A percentile compares a stretch with the other conserved stretches of the same genome.
These are phyloP conservation scores for Crambe crambe DNA, from an alignment of 37 sponge, comb jelly and placozoan species.

Conservation along the genomic window DNA sequence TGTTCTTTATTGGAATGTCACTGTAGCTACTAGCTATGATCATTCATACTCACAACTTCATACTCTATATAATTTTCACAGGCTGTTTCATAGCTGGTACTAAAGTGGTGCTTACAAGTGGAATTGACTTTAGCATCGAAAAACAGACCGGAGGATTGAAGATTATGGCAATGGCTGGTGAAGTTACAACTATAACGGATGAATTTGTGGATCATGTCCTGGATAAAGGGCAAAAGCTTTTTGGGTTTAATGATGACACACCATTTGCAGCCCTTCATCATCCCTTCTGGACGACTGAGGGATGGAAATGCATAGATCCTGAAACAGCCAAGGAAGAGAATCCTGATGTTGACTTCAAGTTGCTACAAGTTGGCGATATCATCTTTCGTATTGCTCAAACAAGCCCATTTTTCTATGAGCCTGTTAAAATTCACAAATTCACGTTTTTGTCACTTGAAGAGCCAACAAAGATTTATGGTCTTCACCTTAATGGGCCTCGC, in stretches of 20 bases:
- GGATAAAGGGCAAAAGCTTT: not conserved
- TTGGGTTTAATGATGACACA: constrained; percentile 25
- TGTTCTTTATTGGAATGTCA: too few relatives aligned
- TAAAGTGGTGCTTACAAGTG: too few relatives aligned
- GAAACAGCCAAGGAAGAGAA: constrained; percentile 22
- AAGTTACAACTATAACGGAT: constrained; percentile 4
- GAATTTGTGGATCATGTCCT: constrained; percentile 10
- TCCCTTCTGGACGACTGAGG: constrained; percentile 13
- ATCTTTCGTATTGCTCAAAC: constrained; percentile 21
- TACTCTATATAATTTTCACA: too few relatives aligned
- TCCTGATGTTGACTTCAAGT: constrained; percentile 9
- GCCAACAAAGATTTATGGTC: constrained; percentile 19
- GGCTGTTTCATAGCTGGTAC: too few relatives aligned
- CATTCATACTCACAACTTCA: too few relatives aligned
- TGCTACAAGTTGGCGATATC: constrained; percentile 21
- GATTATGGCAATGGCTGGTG: too few relatives aligned
- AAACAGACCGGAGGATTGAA: too few relatives aligned
- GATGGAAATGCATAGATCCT: constrained; percentile 23
- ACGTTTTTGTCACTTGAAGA: not conserved
- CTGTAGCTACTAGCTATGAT: too few relatives aligned
- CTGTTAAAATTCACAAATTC: constrained; percentile 16
- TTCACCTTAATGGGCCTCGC: constrained; percentile 17
- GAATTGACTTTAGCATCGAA: too few relatives aligned
- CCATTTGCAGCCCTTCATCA: constrained; percentile 20
- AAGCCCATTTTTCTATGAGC: constrained; percentile 8